phyloP scores from a whole-genome alignment of 2,113 vertebrate species.

The Sapajus apella region DNA sequence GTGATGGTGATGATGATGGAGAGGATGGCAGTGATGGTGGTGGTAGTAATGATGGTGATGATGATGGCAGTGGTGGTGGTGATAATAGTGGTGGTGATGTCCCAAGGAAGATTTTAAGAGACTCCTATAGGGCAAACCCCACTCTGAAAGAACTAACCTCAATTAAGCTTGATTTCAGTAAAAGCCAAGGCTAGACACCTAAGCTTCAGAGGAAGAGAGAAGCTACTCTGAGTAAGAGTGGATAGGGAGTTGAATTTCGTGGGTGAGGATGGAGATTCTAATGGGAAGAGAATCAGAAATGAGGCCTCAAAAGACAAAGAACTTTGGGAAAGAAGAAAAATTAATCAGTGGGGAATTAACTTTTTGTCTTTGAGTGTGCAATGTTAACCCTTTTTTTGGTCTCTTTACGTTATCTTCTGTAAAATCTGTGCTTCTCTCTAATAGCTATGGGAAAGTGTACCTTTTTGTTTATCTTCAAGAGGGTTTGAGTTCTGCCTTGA shows the following conservation, averaged over 20 bases:
- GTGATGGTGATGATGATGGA: background rate
- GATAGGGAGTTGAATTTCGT: background rate
- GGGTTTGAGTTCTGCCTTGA: background rate
- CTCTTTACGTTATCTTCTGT: background rate
- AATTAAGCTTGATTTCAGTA: too few species aligned
- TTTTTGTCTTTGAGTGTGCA: background rate
- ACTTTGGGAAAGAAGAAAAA: background rate
- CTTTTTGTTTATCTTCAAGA: background rate
- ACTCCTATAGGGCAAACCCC: background rate
- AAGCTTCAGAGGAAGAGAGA: background rate
- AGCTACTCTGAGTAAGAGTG: background rate
- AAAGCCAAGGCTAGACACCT: background rate
- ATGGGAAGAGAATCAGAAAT: background rate
- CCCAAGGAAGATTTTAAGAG: background rate
- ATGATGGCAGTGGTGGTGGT: rapidly evolving
- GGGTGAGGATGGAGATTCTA: background rate
- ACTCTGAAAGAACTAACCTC: background rate
- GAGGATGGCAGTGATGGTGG: too few species aligned
- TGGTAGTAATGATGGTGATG: background rate
- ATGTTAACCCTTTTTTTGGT: background rate
- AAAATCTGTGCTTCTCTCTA: background rate
- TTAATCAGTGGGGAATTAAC: rapidly evolving
- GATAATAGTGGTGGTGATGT: background rate
- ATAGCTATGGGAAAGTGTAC: background rate
- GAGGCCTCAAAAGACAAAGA: background rate